Base-by-base conservation (phyloP, 2,113 vertebrate genomes). In the Rissa tridactyla region DNA sequence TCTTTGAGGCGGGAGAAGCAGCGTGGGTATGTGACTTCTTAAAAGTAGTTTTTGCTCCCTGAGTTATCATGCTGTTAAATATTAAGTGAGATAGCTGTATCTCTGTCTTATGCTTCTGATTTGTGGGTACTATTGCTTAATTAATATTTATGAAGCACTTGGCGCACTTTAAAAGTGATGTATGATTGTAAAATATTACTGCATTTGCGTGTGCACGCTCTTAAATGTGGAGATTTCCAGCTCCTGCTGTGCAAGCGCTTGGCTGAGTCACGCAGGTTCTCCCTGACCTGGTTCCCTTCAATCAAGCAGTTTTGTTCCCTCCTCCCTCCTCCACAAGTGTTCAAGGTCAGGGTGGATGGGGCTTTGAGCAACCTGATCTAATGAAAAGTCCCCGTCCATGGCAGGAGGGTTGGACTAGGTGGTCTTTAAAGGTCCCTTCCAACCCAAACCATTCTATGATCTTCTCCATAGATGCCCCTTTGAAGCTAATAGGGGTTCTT, bases 201-300 rank as follows among this genome's bases (percentile, higher is more conserved):
- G 22, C 32, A 7, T 95, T 82, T 96, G 40, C 0, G 0, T 70
- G 58, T 79, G 62, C 40, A 46, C 0, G 2, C 54, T 85, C 34
- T 46, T 69, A 26, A 87, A 69, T 0, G 0, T 21, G 60, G 73
- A 87, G 87, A 40, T 65, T 91, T 87, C 81, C 86, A 84, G 2
- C 49, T 94, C n/a, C 38, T 26, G 70, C 61, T 72, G 76, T 0
- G 2, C 0, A 15, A 34, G 42, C 0, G 0, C 46, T 85, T 70
- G 70, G 29, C 66, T 66, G 86, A 82, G 40, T 91, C 11, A 4
- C 3, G 7, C n/a, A 70, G 70, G 55, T 65, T 89, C 86, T 75
- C 66, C 46, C 15, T 92, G 66, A 52, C 58, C 57, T 2, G 2
- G 1, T 77, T 82, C 54, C 47, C 51, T 82, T 44, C 27, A 55